A percentile compares a stretch with the other conserved stretches of the same genome.
These are phyloP conservation scores for Chrysolina americana DNA, from an alignment of 2,888 invertebrate genomes.

Conservation along the genomic window DNA sequence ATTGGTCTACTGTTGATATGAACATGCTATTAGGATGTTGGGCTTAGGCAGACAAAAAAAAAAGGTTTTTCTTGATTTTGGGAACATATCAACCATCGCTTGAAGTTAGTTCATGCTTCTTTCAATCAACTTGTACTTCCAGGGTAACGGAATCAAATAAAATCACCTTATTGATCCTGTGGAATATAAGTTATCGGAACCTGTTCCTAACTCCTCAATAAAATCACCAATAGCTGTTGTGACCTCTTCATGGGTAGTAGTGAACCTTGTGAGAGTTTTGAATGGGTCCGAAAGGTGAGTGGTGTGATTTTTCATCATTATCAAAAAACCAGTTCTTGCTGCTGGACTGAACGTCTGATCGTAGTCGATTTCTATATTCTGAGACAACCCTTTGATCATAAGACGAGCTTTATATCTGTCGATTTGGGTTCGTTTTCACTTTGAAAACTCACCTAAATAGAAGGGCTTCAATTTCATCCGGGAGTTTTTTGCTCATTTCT, in stretches of 20 bases:
- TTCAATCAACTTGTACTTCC: too few species aligned
- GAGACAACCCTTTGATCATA: neutral
- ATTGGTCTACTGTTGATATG: too few species aligned
- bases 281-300: neutral
- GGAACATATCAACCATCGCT: constrained; percentile 26
- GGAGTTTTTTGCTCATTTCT: neutral
- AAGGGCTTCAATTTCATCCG: neutral
- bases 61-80: constrained; percentile 21
- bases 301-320: constrained; percentile 20
- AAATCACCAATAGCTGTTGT: constrained; percentile 30
- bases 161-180: too few species aligned
- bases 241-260: neutral
- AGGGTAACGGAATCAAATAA: too few species aligned
- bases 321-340: constrained; percentile 20
- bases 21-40: neutral
- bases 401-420: constrained; percentile 9
- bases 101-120: constrained; percentile 12
- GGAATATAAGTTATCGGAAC: too few species aligned
- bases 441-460: neutral
- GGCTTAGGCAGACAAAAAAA: constrained; percentile 9
- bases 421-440: neutral
- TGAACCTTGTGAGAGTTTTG: neutral
- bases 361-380: neutral
- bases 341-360: neutral
- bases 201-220: constrained; percentile 6